Evolutionary conservation across 2,113 vertebrate species (phyloP).

Genomic region (Neodon shergylaensis): DNA sequence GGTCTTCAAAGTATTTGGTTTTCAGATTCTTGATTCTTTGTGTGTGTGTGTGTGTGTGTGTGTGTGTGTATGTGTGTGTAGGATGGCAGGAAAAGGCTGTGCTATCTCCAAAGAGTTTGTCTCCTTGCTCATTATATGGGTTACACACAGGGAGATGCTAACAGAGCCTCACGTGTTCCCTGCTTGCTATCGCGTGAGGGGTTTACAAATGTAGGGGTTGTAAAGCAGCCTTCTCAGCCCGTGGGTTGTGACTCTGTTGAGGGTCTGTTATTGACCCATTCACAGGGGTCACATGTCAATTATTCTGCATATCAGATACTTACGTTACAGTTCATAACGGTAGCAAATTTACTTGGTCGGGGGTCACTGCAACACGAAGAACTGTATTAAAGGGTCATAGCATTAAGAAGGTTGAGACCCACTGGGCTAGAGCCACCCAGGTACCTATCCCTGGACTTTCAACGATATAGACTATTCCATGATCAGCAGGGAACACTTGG

Average conservation of each 20-base stretch:
- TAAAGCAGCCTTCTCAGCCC: not conserved
- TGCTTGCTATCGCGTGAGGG: not conserved
- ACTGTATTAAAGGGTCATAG: not conserved
- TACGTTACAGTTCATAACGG: not conserved
- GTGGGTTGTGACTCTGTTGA: not conserved
- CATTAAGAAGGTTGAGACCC: not conserved
- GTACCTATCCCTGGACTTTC: not conserved
- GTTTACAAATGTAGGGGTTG: not conserved
- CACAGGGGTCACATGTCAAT: not conserved
- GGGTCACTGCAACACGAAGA: not conserved
- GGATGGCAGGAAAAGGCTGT: constrained; percentile 7
- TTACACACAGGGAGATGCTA: not conserved
- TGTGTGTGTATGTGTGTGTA: not conserved
- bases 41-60: not conserved
- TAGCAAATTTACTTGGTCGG: not conserved
- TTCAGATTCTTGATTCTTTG: not conserved
- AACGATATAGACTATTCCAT: not conserved
- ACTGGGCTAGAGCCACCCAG: not conserved
- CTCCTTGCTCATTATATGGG: not conserved
- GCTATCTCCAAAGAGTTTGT: constrained; percentile 50
- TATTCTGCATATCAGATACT: not conserved
- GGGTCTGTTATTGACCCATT: not conserved
- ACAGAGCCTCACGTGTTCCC: not conserved
- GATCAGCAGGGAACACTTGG: not conserved
- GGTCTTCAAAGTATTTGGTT: constrained; percentile 63